A percentile compares a stretch with the other conserved stretches of the same genome.
These are phyloP conservation scores for Pseudorhombus dupliciocellatus DNA, from an alignment of 2,113 vertebrate species.

Conservation along the genomic window DNA sequence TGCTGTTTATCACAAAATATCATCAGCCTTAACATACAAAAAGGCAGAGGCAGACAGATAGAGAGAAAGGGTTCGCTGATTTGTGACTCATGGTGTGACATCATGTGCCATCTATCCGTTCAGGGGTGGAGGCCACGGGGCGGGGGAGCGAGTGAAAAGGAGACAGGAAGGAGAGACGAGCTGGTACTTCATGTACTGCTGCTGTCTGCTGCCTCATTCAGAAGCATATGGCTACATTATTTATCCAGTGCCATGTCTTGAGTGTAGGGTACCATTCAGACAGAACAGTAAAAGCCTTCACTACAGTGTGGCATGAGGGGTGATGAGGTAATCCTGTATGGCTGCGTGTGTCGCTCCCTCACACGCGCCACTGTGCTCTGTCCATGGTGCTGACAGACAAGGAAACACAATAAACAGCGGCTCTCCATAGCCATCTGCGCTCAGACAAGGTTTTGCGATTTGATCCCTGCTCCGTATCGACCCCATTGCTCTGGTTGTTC, in stretches of 20 bases:
- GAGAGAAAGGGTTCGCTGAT: slow-evolving; percentile 45
- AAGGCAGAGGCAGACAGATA: slow-evolving; percentile 18
- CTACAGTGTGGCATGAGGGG: neutral
- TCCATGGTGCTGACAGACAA: slow-evolving; percentile 41
- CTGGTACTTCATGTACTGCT: slow-evolving; percentile 56
- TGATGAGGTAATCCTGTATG: slow-evolving; percentile 6
- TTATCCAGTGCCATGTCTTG: slow-evolving; percentile 40
- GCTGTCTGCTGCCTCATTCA: slow-evolving; percentile 31
- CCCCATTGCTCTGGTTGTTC: slow-evolving; percentile 30
- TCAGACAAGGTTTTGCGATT: slow-evolving; percentile 42
- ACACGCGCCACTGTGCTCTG: slow-evolving; percentile 12
- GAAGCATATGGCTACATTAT: slow-evolving; percentile 58
- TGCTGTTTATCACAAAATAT: slow-evolving; percentile 7
- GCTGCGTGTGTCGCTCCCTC: neutral
- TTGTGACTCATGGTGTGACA: slow-evolving; percentile 51
- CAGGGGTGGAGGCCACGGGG: neutral
- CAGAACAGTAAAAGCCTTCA: slow-evolving; percentile 58
- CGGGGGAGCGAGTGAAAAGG: slow-evolving; percentile 10
- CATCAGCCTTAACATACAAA: neutral
- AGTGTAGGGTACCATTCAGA: slow-evolving; percentile 52
- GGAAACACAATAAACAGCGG: slow-evolving; percentile 36
- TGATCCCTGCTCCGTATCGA: slow-evolving; percentile 36
- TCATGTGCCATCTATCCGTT: slow-evolving; percentile 40
- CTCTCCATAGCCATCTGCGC: slow-evolving; percentile 23
- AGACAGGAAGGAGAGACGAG: slow-evolving; percentile 25